Evolutionary conservation across 2,797 vertebrate species (phyloP).

Genomic region (Enteromius radiatus): DNA sequence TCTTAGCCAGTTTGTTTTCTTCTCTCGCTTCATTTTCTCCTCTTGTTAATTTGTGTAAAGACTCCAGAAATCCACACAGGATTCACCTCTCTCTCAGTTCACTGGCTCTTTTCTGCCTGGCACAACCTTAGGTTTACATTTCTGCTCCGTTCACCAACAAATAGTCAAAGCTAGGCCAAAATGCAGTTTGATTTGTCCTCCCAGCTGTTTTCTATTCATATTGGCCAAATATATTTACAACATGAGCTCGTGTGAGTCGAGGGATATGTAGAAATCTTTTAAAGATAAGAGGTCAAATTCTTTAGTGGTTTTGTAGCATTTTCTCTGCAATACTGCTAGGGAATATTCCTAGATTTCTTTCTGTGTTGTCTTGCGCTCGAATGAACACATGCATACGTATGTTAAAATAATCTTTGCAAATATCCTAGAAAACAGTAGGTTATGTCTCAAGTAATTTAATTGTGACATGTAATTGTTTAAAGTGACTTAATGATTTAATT

Average conservation of each 20-base stretch:
- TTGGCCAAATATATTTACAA: not conserved
- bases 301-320: not conserved
- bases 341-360: not conserved
- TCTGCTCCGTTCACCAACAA: not conserved
- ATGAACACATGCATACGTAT: too few species aligned
- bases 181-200: too few species aligned
- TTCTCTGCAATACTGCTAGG: not conserved
- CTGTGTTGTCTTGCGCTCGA: too few species aligned
- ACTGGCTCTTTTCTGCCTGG: not conserved
- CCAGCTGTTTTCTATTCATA: too few species aligned
- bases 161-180: not conserved
- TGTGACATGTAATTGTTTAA: too few species aligned
- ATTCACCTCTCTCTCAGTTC: not conserved
- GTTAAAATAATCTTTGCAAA: too few species aligned
- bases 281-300: not conserved
- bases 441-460: too few species aligned
- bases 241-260: not conserved
- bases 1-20: constrained; percentile 19
- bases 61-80: constrained; percentile 3
- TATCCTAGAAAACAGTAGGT: too few species aligned
- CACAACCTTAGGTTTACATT: not conserved
- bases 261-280: not conserved
- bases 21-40: constrained; percentile 7
- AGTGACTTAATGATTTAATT: too few species aligned
- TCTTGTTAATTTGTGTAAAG: not conserved